Evolutionary conservation across 2,888 invertebrate genomes (phyloP), one percentile per base, ranked within the genome.

Genomic region (Idaea dimidiata): DNA sequence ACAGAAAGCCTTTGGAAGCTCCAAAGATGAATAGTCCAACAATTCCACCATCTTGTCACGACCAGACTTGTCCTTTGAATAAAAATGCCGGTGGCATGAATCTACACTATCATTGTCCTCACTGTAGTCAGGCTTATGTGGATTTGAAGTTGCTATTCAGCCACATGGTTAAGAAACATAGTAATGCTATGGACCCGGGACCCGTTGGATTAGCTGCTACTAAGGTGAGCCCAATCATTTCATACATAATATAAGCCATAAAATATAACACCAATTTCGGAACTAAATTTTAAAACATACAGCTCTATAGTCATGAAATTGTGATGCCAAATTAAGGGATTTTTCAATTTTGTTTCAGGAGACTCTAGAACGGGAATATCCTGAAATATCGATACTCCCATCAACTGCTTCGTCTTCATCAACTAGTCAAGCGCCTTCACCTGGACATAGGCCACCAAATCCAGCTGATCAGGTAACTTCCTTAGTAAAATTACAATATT

Each of bases 41-140:
- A 0, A 91, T 91, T 54, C 92, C 92, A 84, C 94, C 94, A 69
- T 94, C 94, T 66, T 94, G 93, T 76, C 93, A 93, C 75, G 94
- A 94, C 88, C 93, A 94, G 86, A 84, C 76, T 0, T 92, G 92
- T 75, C 87, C 89, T 0, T 66, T 92, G 67, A 92, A 92, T 62
- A 92, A 92, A 69, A 89, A 90, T 63, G 81, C 89, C 57, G 88
- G 91, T 0, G 89, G 88, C 55, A 91, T 92, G 89, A 91, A 91
- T 65, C 71, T 92, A 14, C 92, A 92, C 66, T 92, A 92, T 65
- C 92, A 92, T 62, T 92, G 92, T 54, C 91, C 92, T 32, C 88
- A 91, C 62, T 92, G 92, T 67, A 87, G 86, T 59, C 93, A 92
- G 66, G 89, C 92, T 0, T 92, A 91, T 73, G 89, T 92, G 33